Base-by-base conservation (phyloP, 2,113 vertebrate species). In the Onychostruthus taczanowskii region DNA sequence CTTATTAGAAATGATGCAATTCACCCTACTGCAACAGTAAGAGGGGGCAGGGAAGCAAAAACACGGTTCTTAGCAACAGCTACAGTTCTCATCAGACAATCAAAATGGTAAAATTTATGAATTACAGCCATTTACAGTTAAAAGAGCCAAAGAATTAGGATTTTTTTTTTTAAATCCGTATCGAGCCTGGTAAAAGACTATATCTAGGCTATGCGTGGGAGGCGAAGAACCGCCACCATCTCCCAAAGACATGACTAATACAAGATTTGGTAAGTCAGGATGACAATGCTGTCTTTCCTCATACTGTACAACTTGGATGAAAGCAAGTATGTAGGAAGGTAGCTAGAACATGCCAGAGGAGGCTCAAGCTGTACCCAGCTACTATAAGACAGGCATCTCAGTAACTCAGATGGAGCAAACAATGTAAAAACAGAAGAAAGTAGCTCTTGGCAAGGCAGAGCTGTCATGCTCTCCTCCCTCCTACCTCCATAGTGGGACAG, bases 1-100 rank as follows among this genome's bases (percentile, higher is more conserved):
- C 96, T 95, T 96, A 97, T 97, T 97, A 97, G 96, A 96, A 97
- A 94, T 96, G 87, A 96, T 91, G 93, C 95, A 97, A 97, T 88
- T 93, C 24, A 21, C 83, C 66, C 72, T 88, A 92, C 93, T 4
- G 2, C 82, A 92, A 89, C 62, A 94, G 93, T 49, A 63, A 47
- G 72, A 85, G 92, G 90, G 82, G 84, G 93, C 46, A 95, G 84
- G 87, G 93, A 89, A 74, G 75, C 28, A 90, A 79, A 95, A 92
- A 73, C 37, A 76, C 56, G 0, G 0, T 43, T 63, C 69, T 41
- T 11, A 93, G 55, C 41, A 55, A 21, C 67, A 62, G 46, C 69
- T 70, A 44, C 61, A 10, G 3, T 67, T 85, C 74, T 87, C 78
- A 59, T 55, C 31, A 37, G 35, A 79, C 66, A 95, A 95, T 83